Percentiles rank a stretch among this genome's conserved stretches.
phyloP scores from a whole-genome alignment of 2,113 vertebrate species.

The Aphyosemion australe region DNA sequence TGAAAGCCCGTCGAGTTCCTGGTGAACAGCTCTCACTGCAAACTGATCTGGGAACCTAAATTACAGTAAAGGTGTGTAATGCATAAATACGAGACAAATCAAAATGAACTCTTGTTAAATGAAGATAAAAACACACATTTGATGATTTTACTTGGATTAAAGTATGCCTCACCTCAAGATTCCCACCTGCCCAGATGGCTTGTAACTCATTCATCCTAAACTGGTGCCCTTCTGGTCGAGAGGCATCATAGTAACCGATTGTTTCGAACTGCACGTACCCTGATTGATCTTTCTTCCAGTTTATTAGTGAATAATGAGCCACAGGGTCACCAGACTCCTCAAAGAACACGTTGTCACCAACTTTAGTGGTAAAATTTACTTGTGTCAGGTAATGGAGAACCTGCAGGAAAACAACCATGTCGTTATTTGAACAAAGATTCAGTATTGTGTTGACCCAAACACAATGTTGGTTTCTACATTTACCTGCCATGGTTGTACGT shows the following conservation, averaged over 20 bases:
- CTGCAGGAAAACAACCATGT: conserved; percentile 34
- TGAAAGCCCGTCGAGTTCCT: conserved; percentile 72
- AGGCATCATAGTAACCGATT: conserved; percentile 78
- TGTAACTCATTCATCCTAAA: conserved; percentile 73
- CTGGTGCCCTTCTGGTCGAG: conserved; percentile 67
- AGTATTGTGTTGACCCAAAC: too few relatives aligned
- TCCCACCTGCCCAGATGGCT: conserved; percentile 74
- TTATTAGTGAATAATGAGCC: conserved; percentile 77
- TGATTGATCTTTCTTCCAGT: conserved; percentile 77
- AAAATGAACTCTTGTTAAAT: too few relatives aligned
- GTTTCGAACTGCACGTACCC: conserved; percentile 73
- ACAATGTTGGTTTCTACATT: not conserved
- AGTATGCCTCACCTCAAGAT: conserved; percentile 61
- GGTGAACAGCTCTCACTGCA: conserved; percentile 80
- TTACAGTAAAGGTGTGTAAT: conserved; percentile 6
- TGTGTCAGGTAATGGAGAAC: conserved; percentile 77
- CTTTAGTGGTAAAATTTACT: conserved; percentile 78
- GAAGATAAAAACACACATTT: too few relatives aligned
- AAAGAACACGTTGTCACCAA: conserved; percentile 76
- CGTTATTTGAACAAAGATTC: too few relatives aligned
- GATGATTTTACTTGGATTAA: too few relatives aligned
- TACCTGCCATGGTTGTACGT: conserved; percentile 79
- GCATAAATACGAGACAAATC: not conserved
- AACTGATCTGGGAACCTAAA: conserved; percentile 75
- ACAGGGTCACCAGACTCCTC: conserved; percentile 76